Conservation (phyloP, 1,140 invertebrate genomes). For the Trichoplusia ni region DNA sequence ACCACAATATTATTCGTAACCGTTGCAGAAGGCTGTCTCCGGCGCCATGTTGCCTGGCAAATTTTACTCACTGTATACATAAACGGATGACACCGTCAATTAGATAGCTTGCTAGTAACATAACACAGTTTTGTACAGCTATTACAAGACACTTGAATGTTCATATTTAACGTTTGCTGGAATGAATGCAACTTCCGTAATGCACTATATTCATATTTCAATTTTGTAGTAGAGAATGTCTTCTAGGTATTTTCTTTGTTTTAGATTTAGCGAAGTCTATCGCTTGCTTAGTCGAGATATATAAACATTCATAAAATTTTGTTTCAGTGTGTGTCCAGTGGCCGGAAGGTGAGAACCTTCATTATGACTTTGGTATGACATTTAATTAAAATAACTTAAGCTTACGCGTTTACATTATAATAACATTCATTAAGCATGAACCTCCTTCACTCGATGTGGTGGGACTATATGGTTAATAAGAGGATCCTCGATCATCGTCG, state of each 20-base stretch:
- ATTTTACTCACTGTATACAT: conserved; percentile 46
- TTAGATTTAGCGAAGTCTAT: conserved; percentile 50
- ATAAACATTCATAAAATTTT: conserved; percentile 65
- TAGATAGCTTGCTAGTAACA: conserved; percentile 66
- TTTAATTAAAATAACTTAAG: conserved; percentile 55
- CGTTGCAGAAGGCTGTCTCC: conserved; percentile 59
- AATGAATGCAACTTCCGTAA: conserved; percentile 66
- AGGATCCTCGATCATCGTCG: conserved; percentile 34
- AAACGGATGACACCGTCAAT: conserved; percentile 54
- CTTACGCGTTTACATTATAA: conserved; percentile 74
- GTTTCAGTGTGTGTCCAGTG: conserved; percentile 93
- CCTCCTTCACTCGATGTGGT: conserved; percentile 72
- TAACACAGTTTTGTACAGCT: conserved; percentile 24
- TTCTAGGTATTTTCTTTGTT: conserved; percentile 68
- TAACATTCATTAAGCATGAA: conserved; percentile 77
- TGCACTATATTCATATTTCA: conserved; percentile 67
- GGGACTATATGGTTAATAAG: conserved; percentile 71
- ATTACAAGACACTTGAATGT: conserved; percentile 34
- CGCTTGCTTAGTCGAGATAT: background rate
- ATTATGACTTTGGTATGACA: conserved; percentile 41
- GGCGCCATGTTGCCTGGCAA: conserved; percentile 51
- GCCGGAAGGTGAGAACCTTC: conserved; percentile 88
- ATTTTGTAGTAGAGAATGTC: conserved; percentile 74
- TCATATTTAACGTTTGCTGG: conserved; percentile 62
- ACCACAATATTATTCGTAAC: background rate